These are phyloP conservation scores for Chymomyza fuscimana DNA, from an alignment of 2,888 invertebrate species.

Conservation along the genomic window DNA sequence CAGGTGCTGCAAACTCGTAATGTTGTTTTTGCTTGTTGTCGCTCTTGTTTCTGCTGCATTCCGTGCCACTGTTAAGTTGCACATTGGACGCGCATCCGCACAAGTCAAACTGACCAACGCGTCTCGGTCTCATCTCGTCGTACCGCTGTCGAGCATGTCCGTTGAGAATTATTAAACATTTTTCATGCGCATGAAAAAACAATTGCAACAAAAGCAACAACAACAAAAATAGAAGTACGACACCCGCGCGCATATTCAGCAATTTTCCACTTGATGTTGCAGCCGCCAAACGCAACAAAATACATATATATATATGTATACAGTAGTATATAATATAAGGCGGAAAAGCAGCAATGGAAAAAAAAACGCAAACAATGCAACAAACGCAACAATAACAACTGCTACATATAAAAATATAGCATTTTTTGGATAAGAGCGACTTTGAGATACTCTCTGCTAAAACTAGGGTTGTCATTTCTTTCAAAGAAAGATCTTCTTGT, in stretches of 20 bases:
- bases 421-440: too few species aligned
- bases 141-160: conserved; percentile 20
- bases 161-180: conserved; percentile 42
- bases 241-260: conserved; percentile 53
- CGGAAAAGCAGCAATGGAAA: conserved; percentile 7
- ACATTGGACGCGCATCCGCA: conserved; percentile 2
- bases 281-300: conserved; percentile 21
- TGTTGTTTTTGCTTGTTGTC: neutral
- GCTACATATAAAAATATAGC: neutral
- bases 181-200: conserved; percentile 25
- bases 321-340: neutral
- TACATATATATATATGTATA: neutral
- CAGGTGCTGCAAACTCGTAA: neutral
- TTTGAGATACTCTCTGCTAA: too few species aligned
- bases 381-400: conserved; percentile 28
- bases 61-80: neutral
- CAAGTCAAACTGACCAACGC: conserved; percentile 13
- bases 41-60: conserved; percentile 1
- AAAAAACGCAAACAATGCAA: conserved; percentile 10
- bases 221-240: conserved; percentile 5
- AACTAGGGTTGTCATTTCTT: too few species aligned
- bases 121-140: conserved; percentile 1
- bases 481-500: too few species aligned
- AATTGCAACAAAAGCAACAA: conserved; percentile 29
- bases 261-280: conserved; percentile 70